Conservation (phyloP, 2,113 vertebrate species). For the Lates calcarifer region DNA sequence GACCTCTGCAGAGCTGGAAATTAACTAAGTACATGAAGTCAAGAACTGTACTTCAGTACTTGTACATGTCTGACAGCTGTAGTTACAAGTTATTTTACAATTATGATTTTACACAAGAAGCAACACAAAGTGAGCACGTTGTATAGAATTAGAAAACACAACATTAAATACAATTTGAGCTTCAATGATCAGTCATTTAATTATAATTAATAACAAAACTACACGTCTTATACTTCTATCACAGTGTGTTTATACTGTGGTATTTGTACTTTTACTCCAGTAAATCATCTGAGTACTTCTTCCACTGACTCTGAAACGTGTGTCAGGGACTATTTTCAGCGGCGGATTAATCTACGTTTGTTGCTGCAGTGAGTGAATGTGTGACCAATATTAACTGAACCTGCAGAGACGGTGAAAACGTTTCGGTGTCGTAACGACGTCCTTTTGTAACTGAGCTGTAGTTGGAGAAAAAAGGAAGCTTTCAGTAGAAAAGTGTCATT, state of each 20-base stretch:
- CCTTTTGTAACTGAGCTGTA: constrained; percentile 39
- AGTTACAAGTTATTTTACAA: not conserved
- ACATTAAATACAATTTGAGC: no score
- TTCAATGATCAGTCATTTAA: no score
- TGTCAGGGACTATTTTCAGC: not conserved
- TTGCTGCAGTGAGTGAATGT: not conserved
- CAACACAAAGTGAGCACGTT: no score
- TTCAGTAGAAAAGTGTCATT: constrained; percentile 6
- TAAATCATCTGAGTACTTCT: no score
- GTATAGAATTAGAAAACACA: no score
- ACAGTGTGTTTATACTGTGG: no score
- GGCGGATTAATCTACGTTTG: not conserved
- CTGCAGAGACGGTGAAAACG: constrained; percentile 10
- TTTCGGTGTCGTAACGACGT: constrained; percentile 38
- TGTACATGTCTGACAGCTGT: not conserved
- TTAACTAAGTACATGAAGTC: not conserved
- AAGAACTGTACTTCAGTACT: not conserved
- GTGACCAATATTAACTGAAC: no score
- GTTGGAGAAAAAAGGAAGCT: constrained; percentile 53
- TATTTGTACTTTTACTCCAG: no score
- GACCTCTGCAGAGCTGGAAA: not conserved
- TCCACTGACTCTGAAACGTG: not conserved
- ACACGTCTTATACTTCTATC: no score
- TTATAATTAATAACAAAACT: no score
- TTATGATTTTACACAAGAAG: no score